Conservation (phyloP, 2,113 vertebrate species). For the Nycticebus coucang region DNA sequence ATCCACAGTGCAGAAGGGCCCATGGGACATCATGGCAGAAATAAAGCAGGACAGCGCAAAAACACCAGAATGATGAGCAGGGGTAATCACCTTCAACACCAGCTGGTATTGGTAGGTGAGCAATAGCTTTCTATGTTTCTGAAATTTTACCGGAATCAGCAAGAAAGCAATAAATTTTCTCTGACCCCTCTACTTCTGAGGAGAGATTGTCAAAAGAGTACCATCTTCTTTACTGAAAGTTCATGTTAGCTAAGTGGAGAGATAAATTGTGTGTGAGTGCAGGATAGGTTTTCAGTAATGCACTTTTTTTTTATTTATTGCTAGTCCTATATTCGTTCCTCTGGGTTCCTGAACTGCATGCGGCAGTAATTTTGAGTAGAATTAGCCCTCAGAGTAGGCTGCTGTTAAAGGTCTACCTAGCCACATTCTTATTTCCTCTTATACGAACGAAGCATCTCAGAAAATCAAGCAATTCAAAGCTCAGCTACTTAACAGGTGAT, state of each 20-base stretch:
- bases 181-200: constrained; percentile 2
- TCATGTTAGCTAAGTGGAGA: not conserved
- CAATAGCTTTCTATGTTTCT: not conserved
- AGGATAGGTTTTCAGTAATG: not conserved
- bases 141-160: not conserved
- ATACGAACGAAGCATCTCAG: not conserved
- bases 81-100: not conserved
- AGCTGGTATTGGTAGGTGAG: not conserved
- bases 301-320: not conserved
- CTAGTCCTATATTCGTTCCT: not conserved
- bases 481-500: not conserved
- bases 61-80: not conserved
- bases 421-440: not conserved
- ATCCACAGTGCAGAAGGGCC: not conserved
- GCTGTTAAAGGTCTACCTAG: not conserved
- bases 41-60: not conserved
- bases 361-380: not conserved
- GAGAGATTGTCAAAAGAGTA: not conserved
- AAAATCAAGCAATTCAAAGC: constrained; percentile 45
- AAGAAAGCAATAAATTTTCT: not conserved
- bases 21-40: not conserved
- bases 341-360: not conserved
- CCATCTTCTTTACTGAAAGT: not conserved
- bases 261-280: not conserved
- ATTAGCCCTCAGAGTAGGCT: not conserved